Evolutionary conservation across 2,113 vertebrate genomes (phyloP).

Genomic region (Litocranius walleri): DNA sequence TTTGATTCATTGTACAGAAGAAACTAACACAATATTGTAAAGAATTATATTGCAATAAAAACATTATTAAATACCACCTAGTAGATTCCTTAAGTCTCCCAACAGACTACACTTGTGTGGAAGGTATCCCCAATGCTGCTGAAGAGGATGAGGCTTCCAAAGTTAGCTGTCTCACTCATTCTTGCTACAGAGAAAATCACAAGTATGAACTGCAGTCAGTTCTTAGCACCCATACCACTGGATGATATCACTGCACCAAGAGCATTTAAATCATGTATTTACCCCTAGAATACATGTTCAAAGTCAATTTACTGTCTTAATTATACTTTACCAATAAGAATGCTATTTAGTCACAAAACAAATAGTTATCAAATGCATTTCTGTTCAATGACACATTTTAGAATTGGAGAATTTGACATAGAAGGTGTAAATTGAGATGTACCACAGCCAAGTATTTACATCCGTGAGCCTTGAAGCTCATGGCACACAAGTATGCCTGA

Average conservation of each 20-base stretch:
- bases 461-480: background rate
- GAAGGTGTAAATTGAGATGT: background rate
- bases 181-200: background rate
- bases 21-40: background rate
- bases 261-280: background rate
- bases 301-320: background rate
- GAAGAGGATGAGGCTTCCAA: background rate
- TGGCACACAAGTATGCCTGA: background rate
- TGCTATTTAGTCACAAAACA: background rate
- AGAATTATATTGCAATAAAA: background rate
- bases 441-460: background rate
- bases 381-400: background rate
- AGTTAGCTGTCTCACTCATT: background rate
- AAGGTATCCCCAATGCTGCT: background rate
- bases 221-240: background rate
- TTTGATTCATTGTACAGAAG: background rate
- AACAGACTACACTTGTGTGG: background rate
- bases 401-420: background rate
- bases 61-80: background rate
- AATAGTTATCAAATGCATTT: background rate
- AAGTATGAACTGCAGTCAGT: background rate
- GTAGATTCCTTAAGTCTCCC: background rate
- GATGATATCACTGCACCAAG: background rate
- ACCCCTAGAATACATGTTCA: background rate
- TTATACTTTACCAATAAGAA: background rate